phyloP scores from a whole-genome alignment of 2,888 invertebrate species.

The Acrobasis suavella region DNA sequence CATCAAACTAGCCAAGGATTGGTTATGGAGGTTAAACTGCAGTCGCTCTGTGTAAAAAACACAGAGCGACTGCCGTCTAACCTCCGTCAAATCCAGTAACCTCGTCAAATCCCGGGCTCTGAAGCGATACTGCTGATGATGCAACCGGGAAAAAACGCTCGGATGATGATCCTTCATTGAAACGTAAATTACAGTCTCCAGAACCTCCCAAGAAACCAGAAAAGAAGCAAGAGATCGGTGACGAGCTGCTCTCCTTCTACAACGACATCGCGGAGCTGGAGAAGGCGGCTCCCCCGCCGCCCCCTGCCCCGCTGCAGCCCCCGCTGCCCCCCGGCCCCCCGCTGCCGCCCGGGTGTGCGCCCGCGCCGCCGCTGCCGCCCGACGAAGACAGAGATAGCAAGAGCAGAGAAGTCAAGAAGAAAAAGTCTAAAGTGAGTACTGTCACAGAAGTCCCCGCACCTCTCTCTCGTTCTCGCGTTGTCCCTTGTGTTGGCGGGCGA shows the following conservation, averaged over 20 bases:
- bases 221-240: constrained; percentile 65
- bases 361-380: constrained; percentile 3
- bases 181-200: neutral
- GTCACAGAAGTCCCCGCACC: no score
- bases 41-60: no score
- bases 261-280: constrained; percentile 79
- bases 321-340: constrained; percentile 33
- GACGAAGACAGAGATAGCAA: constrained; percentile 31
- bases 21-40: no score
- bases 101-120: no score
- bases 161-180: no score
- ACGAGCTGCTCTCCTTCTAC: constrained; percentile 80
- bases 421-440: constrained; percentile 54
- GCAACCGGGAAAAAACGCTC: no score
- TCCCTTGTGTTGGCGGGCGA: no score
- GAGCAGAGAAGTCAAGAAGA: constrained; percentile 42
- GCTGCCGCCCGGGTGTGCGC: constrained; percentile 31
- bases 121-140: no score
- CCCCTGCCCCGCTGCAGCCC: constrained; percentile 27
- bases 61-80: no score
- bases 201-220: constrained; percentile 38
- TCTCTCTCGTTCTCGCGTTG: no score
- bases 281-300: constrained; percentile 42
- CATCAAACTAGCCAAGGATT: no score
- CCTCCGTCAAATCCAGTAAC: no score